Evolutionary conservation across 1,140 invertebrate species (phyloP), one percentile per base, ranked within the genome.

Genomic region (Octopus sinensis): DNA sequence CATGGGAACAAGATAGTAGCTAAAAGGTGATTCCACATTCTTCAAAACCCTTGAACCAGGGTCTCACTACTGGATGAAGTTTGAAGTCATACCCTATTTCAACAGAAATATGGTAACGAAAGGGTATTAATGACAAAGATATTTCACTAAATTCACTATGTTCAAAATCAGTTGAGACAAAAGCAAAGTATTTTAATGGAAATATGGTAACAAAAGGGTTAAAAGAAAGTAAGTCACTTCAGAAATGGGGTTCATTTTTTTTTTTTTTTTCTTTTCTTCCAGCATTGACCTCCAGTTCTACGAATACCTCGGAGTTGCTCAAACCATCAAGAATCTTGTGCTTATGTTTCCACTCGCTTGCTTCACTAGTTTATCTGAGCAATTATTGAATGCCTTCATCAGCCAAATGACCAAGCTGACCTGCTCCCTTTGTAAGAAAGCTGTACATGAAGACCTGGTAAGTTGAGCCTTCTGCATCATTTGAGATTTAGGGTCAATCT

Each of bases 391-490:
- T 85, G 85, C 87, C 23, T 91, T 91, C 81, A 83, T 96, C 79
- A 92, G 94, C 84, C 93, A 95, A 85, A 89, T 96, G 68, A 94
- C 94, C 5, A 90, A 91, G 54, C 90, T 96, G 17, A 96, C 95
- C 6, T 95, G 95, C 86, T 90, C 92, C 83, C 95, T 96, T 89
- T 93, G 94, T 77, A 93, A 94, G 89, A 93, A 93, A 80, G 93
- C 95, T 56, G 92, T 94, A 77, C 91, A 93, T 83, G 95, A 96
- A 91, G 95, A 96, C 91, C 91, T 91, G 80, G 95, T 96, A 92
- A 91, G 89, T 88, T 54, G 84, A 12, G 56, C 56, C 3, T 43
- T 43, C 30, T 43, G 30, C 30, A 43, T 0, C 30, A 43, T 43
- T 43, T 43, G 1, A 43, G 30, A 43, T 43, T 43, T 43, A 43